Base-by-base conservation (phyloP, 2,888 invertebrate genomes). In the Pheosia gnoma region DNA sequence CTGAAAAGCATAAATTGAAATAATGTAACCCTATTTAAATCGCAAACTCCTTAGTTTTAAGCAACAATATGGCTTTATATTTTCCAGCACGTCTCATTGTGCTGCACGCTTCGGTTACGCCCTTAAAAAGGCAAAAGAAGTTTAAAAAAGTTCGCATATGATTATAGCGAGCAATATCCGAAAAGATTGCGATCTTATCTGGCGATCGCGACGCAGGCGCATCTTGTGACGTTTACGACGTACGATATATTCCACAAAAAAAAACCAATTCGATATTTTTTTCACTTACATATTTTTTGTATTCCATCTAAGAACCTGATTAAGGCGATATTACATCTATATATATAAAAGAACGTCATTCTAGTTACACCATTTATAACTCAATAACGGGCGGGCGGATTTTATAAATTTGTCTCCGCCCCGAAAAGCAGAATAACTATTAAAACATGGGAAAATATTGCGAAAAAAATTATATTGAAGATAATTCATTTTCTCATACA, bases 121-220 rank as follows among this genome's bases (percentile, higher is more conserved):
- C 86, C 82, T 83, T 78, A 76, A 77, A 78, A 84, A 80, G 75
- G 80, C 82, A 66, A 65, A 71, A 68, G 63, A 72, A 69, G 72
- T 70, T 71, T 70, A 79, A 84, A 86, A 87, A 87, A 86, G 76
- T 74, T 81, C 84, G 93, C 93, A 93, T 93, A 92, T 91, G 93
- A 93, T 93, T 93, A 93, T 87, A 78, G 83, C 88, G 91, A 89
- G 92, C 92, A 92, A 91, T 93, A 93, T 92, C 92, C 91, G 89
- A 88, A 89, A 89, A 90, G 93, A 93, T 93, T 85, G 82, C 85
- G 76, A 93, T 93, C 93, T 93, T 93, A 93, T 93, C 93, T 84
- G 65, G 67, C 74, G 79, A 92, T 92, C 93, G 81, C 54, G 85
- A 92, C 91, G 89, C 86, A 79, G 82, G 77, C 86, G 81, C 85